Evolutionary conservation across 2,113 vertebrate species (phyloP).

Genomic region (Rhabdomys dilectus): DNA sequence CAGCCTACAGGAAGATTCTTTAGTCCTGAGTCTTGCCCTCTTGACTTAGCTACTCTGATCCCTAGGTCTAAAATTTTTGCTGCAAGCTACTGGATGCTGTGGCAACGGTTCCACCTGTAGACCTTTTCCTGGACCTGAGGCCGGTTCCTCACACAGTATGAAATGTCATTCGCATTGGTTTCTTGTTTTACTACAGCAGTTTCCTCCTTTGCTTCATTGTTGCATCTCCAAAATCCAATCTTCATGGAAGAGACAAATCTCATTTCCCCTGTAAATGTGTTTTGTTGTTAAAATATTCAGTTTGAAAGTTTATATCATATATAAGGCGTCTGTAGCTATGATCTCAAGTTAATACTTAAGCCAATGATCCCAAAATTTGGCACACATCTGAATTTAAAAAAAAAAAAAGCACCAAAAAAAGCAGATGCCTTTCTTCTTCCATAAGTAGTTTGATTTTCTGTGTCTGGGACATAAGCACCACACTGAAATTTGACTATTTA

Average conservation of each 20-base stretch:
- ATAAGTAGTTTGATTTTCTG: not conserved
- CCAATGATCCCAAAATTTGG: not conserved
- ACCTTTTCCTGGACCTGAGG: not conserved
- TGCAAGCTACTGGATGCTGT: not conserved
- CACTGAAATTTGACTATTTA: not conserved
- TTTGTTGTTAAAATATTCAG: slow-evolving; percentile 14
- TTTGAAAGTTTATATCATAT: not conserved
- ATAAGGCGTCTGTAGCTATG: not conserved
- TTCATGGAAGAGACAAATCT: not conserved
- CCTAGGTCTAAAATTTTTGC: not conserved
- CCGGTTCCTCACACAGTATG: not conserved
- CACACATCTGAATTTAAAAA: not conserved
- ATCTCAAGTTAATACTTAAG: not conserved
- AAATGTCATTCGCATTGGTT: not conserved
- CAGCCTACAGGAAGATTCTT: not conserved
- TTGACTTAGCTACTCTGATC: too few relatives aligned
- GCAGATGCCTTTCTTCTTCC: not conserved
- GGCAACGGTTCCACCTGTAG: not conserved
- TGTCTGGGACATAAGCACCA: not conserved
- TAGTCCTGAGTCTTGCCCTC: too few relatives aligned
- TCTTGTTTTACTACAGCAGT: not conserved
- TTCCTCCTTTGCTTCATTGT: not conserved
- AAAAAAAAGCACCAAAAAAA: not conserved
- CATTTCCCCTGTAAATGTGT: not conserved
- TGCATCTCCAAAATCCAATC: slow-evolving; percentile 25